These are phyloP conservation scores for Heliconius eleuchia DNA, from an alignment of 1,140 invertebrate species.

Conservation along the genomic window DNA sequence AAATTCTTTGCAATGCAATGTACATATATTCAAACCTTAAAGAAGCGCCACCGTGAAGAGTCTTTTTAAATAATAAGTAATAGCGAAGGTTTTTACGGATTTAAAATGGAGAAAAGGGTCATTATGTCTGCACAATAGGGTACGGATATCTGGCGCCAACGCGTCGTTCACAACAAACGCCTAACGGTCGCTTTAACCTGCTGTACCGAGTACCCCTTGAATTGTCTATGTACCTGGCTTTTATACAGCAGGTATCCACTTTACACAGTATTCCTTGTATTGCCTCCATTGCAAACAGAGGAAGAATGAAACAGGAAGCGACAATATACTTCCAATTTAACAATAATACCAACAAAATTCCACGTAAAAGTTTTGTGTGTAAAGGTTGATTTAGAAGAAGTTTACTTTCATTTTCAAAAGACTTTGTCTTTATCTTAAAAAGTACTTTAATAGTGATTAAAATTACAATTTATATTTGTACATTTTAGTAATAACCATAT, in stretches of 20 bases:
- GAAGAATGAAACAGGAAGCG: slow-evolving; percentile 66
- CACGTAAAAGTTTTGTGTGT: slow-evolving; percentile 39
- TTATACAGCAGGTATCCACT: slow-evolving; percentile 65
- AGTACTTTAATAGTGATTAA: too few species aligned
- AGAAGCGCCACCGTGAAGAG: background rate
- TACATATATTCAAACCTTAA: background rate
- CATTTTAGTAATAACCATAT: background rate
- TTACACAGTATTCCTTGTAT: slow-evolving; percentile 44
- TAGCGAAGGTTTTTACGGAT: slow-evolving; percentile 32
- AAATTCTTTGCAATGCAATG: too few species aligned
- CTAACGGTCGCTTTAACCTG: slow-evolving; percentile 63
- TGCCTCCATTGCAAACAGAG: slow-evolving; percentile 51
- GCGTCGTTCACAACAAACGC: slow-evolving; percentile 59
- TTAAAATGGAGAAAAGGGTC: slow-evolving; percentile 34
- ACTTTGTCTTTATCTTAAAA: background rate
- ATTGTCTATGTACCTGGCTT: slow-evolving; percentile 61
- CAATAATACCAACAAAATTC: slow-evolving; percentile 44
- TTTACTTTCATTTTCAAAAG: slow-evolving; percentile 36
- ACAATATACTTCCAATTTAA: slow-evolving; percentile 37
- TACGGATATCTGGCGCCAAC: slow-evolving; percentile 66
- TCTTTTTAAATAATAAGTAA: background rate
- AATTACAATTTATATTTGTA: background rate
- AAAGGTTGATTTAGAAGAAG: slow-evolving; percentile 20
- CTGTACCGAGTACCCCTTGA: slow-evolving; percentile 45
- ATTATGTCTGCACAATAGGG: slow-evolving; percentile 53